These are phyloP conservation scores for Rhabdomys pumilio DNA, from an alignment of 2,797 vertebrate genomes.

Conservation along the genomic window DNA sequence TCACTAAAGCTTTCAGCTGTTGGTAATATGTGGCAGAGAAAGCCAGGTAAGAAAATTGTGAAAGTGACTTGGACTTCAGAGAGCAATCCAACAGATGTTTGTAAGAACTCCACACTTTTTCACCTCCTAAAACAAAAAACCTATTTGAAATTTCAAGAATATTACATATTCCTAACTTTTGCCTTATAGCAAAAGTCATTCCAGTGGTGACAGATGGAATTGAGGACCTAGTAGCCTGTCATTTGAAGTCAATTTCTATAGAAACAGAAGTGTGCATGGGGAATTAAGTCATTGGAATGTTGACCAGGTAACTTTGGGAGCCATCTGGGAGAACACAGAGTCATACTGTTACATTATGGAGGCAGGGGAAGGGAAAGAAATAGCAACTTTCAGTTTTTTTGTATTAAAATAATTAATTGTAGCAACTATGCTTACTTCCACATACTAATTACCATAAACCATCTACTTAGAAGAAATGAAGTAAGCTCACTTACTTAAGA, in stretches of 20 bases:
- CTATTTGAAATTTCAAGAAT: constrained; percentile 54
- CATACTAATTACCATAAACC: not conserved
- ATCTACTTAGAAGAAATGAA: constrained; percentile 40
- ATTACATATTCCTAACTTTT: constrained; percentile 37
- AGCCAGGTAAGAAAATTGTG: constrained; percentile 28
- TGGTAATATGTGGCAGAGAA: not conserved
- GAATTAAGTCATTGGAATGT: not conserved
- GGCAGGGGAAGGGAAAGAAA: not conserved
- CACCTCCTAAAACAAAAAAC: not conserved
- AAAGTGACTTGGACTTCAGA: constrained; percentile 24
- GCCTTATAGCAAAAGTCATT: constrained; percentile 16
- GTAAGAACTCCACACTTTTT: not conserved
- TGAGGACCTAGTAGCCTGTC: not conserved
- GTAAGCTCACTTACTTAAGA: not conserved
- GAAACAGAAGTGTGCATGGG: not conserved
- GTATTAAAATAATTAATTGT: constrained; percentile 23
- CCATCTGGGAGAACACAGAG: not conserved
- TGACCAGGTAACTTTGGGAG: not conserved
- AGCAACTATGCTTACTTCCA: not conserved
- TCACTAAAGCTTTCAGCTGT: constrained; percentile 34
- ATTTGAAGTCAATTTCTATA: not conserved
- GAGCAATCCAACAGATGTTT: constrained; percentile 3
- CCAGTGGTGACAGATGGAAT: not conserved
- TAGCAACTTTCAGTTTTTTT: not conserved
- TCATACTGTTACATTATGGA: not conserved